Base-by-base conservation (phyloP, 2,888 invertebrate genomes). In the Phyllotreta cruciferae region DNA sequence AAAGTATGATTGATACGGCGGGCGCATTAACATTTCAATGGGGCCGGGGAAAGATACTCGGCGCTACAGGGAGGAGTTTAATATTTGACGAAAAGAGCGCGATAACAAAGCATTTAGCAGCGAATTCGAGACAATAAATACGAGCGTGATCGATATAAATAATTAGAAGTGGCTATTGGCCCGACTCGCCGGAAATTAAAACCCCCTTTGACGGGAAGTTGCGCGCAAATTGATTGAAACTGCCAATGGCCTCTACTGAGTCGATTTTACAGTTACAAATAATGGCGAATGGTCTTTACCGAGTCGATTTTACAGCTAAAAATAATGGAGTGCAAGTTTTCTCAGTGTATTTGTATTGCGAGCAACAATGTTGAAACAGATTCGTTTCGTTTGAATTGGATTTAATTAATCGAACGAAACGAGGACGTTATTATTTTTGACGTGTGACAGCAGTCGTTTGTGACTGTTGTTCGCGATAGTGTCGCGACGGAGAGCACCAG, bases 1-100 rank as follows among this genome's bases (percentile, higher is more conserved):
- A 65, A 69, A 67, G 69, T 66, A 71, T 72, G 73, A 73, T 73
- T 73, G 72, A 73, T 73, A 67, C 67, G 57, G 65, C 67, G 66
- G 70, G 69, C 68, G 68, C 70, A 70, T 71, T 71, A 69, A 68
- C 66, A 67, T 66, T 66, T 68, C 66, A 62, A 66, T 60, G 63
- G 56, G 54, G 53, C 11, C 62, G 24, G 4, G 24, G 24, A 24
- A 24, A 24, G 24, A 24, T 24, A n/a, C n/a, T n/a, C n/a, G n/a
- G n/a, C n/a, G n/a, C n/a, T n/a, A 52, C 55, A 53, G 56, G 44
- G 44, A 44, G 11, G 13, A 5, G 8, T 44, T 14, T 14, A 5
- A 5, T 14, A 6, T 7, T 14, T 8, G 7, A 11, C 44, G 13
- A 6, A 14, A n/a, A 8, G 44, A 14, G 1, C 14, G 24, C 24